phyloP scores from a whole-genome alignment of 2,113 vertebrate genomes.

The Hypanus sabinus region DNA sequence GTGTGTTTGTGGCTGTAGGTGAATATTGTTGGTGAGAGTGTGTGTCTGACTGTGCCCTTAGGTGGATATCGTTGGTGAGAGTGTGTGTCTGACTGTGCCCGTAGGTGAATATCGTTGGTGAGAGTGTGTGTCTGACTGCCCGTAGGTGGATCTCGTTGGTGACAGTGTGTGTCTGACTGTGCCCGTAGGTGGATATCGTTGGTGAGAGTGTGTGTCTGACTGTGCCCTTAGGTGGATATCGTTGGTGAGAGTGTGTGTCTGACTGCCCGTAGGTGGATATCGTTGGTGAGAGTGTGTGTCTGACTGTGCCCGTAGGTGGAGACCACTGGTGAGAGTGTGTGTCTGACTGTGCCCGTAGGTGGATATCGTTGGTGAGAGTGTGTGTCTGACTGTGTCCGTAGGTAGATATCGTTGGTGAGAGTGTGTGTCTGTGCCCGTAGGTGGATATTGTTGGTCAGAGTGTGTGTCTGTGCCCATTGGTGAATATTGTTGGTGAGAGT shows the following conservation, averaged over 20 bases:
- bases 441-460: constrained; percentile 57
- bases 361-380: constrained; percentile 53
- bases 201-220: constrained; percentile 44
- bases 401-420: no score
- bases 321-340: constrained; percentile 58
- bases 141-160: constrained; percentile 59
- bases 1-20: constrained; percentile 46
- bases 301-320: constrained; percentile 51
- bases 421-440: no score
- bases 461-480: constrained; percentile 43
- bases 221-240: constrained; percentile 52
- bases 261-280: constrained; percentile 56
- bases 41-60: constrained; percentile 37
- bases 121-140: constrained; percentile 32
- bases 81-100: no score
- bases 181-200: constrained; percentile 55
- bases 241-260: no score
- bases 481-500: constrained; percentile 55
- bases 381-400: constrained; percentile 37
- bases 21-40: constrained; percentile 53
- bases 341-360: constrained; percentile 53
- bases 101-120: constrained; percentile 59
- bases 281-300: constrained; percentile 47
- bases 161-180: no score
- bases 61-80: no score